Evolutionary conservation across 2,888 invertebrate genomes (phyloP).

Genomic region (Heliconius erato): DNA sequence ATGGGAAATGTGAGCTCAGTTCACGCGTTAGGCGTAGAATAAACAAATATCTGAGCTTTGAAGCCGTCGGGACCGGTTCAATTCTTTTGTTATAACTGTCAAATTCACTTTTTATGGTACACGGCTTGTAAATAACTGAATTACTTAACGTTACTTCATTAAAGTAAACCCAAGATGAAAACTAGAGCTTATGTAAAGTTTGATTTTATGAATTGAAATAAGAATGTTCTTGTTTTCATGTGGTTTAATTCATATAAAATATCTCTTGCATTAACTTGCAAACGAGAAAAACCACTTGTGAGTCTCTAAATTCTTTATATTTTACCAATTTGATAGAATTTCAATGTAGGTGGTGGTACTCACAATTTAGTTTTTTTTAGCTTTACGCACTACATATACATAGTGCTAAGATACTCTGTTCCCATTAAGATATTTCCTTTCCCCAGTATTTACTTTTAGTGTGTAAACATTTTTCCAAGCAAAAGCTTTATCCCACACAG

Average conservation of each 20-base stretch:
- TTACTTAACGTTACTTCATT: background rate
- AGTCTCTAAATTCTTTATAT: too few species aligned
- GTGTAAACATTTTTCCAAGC: background rate
- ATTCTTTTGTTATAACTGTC: constrained; percentile 35
- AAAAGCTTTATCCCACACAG: background rate
- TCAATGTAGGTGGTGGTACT: too few species aligned
- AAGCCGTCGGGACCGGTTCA: constrained; percentile 21
- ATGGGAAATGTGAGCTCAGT: constrained; percentile 63
- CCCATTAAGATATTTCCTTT: too few species aligned
- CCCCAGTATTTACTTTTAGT: background rate
- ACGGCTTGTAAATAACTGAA: background rate
- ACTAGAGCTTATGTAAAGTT: background rate
- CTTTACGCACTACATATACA: too few species aligned
- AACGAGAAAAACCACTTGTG: background rate
- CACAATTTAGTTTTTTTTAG: too few species aligned
- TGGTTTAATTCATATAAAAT: too few species aligned
- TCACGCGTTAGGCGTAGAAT: constrained; percentile 52
- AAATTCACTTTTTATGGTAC: constrained; percentile 21
- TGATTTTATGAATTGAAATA: background rate
- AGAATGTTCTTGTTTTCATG: background rate
- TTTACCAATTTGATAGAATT: too few species aligned
- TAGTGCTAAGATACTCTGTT: too few species aligned
- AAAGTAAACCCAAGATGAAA: too few species aligned
- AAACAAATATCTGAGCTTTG: constrained; percentile 47
- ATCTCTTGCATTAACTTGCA: too few species aligned